Base-by-base conservation (phyloP, 1,140 invertebrate genomes). In the Phenacoccus solenopsis region DNA sequence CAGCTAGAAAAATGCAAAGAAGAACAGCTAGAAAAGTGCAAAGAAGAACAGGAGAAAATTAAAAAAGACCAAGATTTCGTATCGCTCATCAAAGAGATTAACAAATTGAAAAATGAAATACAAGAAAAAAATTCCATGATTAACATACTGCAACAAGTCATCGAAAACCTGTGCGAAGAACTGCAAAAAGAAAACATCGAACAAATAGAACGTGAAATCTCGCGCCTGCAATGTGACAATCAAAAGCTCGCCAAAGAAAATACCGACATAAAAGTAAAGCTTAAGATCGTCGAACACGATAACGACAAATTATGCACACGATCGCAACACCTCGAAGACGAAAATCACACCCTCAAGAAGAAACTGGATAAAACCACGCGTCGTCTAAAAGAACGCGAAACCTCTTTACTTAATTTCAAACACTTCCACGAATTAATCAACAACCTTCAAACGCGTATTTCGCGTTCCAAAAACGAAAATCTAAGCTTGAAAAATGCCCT, bases 401-500 rank as follows among this genome's bases (percentile, higher is more conserved):
- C 12, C 22, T 64, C 59, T 20, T 10, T 64, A 3, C 22, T 64
- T 10, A 64, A 27, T 27, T 64, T 64, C 59, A 64, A 64, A 27
- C 21, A 64, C 9, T 64, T 64, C 20, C 25, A 24, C 2, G 59
- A 64, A 27, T 27, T 64, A 16, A 22, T 27, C 10, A 64, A 24
- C 21, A 64, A 64, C 25, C 59, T 64, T 24, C 59, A 64, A 27
- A 64, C 10, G 10, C 59, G 59, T 64, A 64, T 64, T 64, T 64
- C 59, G 22, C 59, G 59, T 64, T 64, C 59, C 20, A 64, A 64
- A 64, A 64, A 64, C 20, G 59, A 64, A 27, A 64, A 64, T 16
- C 22, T 10, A 24, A 27, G 20, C 22, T 16, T 64, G 12, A 64
- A 64, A 27, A 64, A 64, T 16, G 59, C 25, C 2, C 13, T 64